A percentile compares a stretch with the other conserved stretches of the same genome.
Evolutionary conservation across 2,113 vertebrate species (phyloP).

Genomic region (Carassius auratus): DNA sequence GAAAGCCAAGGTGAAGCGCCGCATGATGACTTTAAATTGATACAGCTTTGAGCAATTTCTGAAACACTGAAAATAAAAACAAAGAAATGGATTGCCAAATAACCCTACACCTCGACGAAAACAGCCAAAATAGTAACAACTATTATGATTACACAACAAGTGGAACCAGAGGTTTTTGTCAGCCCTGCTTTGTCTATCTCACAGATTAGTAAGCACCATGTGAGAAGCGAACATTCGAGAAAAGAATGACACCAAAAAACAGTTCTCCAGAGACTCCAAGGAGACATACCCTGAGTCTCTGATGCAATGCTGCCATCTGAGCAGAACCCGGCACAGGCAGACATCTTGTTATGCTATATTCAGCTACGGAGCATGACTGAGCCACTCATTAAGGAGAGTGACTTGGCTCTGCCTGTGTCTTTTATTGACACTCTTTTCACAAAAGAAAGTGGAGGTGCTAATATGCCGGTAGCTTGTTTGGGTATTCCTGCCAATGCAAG

Average conservation of each 20-base stretch:
- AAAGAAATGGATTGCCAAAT: too few relatives aligned
- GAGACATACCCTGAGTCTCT: conserved; percentile 32
- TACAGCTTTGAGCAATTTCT: background rate
- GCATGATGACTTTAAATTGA: background rate
- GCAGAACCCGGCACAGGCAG: conserved; percentile 8
- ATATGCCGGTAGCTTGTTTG: background rate
- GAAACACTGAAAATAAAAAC: background rate
- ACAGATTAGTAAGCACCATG: conserved; percentile 34
- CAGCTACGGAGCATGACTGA: conserved; percentile 24
- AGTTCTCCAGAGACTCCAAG: conserved; percentile 27
- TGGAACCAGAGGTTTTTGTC: conserved; percentile 24
- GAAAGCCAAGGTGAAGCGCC: background rate
- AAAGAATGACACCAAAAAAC: conserved; percentile 1
- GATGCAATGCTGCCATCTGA: conserved; percentile 38
- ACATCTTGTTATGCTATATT: conserved; percentile 45
- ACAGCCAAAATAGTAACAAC: conserved; percentile 29
- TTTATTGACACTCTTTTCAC: conserved; percentile 19
- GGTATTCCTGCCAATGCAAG: background rate
- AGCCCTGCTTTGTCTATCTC: conserved; percentile 36
- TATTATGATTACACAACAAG: conserved; percentile 27
- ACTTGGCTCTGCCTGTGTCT: background rate
- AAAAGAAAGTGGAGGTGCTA: conserved; percentile 16
- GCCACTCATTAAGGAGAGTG: conserved; percentile 39
- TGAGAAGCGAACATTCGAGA: conserved; percentile 34
- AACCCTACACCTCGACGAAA: background rate